A percentile compares a stretch with the other conserved stretches of the same genome.
Conservation (phyloP, 1,140 invertebrate species). For the Conus ventricosus region DNA sequence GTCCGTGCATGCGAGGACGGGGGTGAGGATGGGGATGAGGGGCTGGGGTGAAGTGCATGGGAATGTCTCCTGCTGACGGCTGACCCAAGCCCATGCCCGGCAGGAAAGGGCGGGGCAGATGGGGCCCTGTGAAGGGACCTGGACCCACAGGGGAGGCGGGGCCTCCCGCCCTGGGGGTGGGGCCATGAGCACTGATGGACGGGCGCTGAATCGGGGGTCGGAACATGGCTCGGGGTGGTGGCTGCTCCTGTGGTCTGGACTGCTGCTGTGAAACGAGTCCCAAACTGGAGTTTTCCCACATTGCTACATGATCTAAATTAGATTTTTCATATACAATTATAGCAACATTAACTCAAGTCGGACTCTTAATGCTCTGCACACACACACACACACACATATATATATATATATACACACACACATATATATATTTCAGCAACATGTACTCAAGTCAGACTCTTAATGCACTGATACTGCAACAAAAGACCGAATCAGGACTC, state of each 20-base stretch:
- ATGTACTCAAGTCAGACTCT: no score
- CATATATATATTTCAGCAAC: no score
- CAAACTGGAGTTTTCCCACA: not conserved
- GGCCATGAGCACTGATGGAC: not conserved
- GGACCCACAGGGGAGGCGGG: not conserved
- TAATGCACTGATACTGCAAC: no score
- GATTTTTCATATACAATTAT: no score
- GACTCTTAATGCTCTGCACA: no score
- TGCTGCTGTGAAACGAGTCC: not conserved
- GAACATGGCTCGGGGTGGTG: not conserved
- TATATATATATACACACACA: no score
- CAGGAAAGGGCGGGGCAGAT: not conserved
- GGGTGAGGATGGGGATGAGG: conserved; percentile 18
- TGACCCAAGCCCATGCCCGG: conserved; percentile 7
- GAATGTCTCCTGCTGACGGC: not conserved
- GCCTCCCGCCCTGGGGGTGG: not conserved
- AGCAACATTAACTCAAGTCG: no score
- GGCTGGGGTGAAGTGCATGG: not conserved
- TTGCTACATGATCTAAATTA: no score
- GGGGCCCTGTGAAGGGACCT: not conserved
- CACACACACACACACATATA: no score
- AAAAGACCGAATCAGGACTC: no score
- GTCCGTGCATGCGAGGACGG: conserved; percentile 30
- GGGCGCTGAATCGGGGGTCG: not conserved
- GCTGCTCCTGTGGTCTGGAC: conserved; percentile 6